Percentiles rank a stretch among this genome's conserved stretches.
Evolutionary conservation across 2,888 invertebrate genomes (phyloP).

Genomic region (Platerodrilus igneus): DNA sequence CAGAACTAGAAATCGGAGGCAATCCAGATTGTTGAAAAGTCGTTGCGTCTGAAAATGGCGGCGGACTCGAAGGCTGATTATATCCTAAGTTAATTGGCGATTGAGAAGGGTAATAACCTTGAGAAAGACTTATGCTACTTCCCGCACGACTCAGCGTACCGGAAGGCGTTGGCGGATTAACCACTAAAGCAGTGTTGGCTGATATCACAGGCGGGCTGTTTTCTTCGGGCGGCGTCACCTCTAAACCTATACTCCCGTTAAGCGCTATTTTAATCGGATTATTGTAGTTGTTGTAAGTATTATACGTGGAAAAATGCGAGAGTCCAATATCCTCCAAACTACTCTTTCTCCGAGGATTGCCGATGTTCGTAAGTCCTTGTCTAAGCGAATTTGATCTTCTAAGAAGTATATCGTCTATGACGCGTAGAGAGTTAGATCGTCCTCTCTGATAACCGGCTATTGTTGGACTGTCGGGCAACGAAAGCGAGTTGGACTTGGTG

Average conservation of each 20-base stretch:
- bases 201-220: slow-evolving; percentile 53
- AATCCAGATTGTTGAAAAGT: slow-evolving; percentile 52
- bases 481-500: slow-evolving; percentile 84
- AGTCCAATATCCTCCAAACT: slow-evolving; percentile 83
- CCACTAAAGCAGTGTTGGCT: slow-evolving; percentile 53
- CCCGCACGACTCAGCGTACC: slow-evolving; percentile 39
- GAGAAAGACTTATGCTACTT: slow-evolving; percentile 42
- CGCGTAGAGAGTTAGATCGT: slow-evolving; percentile 75
- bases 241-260: slow-evolving; percentile 81
- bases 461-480: slow-evolving; percentile 83
- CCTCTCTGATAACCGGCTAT: slow-evolving; percentile 74
- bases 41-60: slow-evolving; percentile 36
- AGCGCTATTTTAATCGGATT: slow-evolving; percentile 81
- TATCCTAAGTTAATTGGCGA: slow-evolving; percentile 39
- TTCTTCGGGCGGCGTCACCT: slow-evolving; percentile 58
- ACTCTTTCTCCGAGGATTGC: slow-evolving; percentile 65
- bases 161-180: slow-evolving; percentile 46
- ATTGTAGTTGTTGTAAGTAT: slow-evolving; percentile 55
- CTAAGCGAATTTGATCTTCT: slow-evolving; percentile 79
- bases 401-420: slow-evolving; percentile 79
- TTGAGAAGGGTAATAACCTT: slow-evolving; percentile 37
- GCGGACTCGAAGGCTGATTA: slow-evolving; percentile 35
- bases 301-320: slow-evolving; percentile 69
- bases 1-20: slow-evolving; percentile 48
- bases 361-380: slow-evolving; percentile 69